Percentiles rank a stretch among this genome's conserved stretches.
phyloP scores from a whole-genome alignment of 2,888 invertebrate genomes.

The Spicauda simplicius region DNA sequence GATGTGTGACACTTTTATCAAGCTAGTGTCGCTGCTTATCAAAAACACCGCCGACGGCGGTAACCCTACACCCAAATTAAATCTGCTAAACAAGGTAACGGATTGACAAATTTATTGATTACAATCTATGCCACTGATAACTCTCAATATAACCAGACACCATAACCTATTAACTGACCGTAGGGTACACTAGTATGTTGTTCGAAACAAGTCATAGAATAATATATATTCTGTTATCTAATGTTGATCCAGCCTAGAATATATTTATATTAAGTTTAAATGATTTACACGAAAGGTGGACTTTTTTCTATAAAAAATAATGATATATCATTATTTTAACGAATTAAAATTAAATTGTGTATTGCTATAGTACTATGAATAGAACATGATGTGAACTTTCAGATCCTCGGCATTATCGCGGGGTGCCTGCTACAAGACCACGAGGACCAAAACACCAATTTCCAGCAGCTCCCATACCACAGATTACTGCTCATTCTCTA shows the following conservation, averaged over 20 bases:
- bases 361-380: not conserved
- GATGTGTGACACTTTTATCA: constrained; percentile 97
- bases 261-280: too few species aligned
- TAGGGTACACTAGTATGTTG: too few species aligned
- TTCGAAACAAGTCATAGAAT: too few species aligned
- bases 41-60: constrained; percentile 96
- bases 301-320: too few species aligned
- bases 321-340: too few species aligned
- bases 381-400: not conserved
- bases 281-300: too few species aligned
- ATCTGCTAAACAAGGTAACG: constrained; percentile 95
- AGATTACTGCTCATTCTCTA: constrained; percentile 98
- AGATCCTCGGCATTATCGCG: constrained; percentile 95
- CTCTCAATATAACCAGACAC: too few species aligned
- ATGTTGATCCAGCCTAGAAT: too few species aligned
- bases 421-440: constrained; percentile 98
- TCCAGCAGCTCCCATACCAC: constrained; percentile 99
- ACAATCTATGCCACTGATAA: too few species aligned
- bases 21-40: constrained; percentile 96
- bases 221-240: too few species aligned
- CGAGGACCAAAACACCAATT: constrained; percentile 94
- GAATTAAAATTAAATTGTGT: too few species aligned
- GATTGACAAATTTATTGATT: not conserved
- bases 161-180: too few species aligned
- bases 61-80: constrained; percentile 98